These are phyloP conservation scores for Eudyptes chrysolophus DNA, from an alignment of 2,113 vertebrate species.

Conservation along the genomic window DNA sequence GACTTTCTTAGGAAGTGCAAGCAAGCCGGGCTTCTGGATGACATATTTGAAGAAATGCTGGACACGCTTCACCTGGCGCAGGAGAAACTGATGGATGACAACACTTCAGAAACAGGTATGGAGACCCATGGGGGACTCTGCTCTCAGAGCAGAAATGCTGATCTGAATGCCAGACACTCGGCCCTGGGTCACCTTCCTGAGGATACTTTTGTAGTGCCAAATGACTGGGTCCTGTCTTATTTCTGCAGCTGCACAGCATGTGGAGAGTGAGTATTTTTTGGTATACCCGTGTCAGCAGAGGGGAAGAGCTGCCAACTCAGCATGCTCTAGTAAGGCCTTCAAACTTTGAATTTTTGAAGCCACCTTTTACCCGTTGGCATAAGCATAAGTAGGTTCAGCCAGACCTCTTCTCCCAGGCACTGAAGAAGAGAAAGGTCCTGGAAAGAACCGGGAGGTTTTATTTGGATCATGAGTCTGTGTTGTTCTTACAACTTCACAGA, in stretches of 20 bases:
- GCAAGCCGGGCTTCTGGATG: conserved; percentile 71
- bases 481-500: not conserved
- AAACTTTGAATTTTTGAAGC: not conserved
- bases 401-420: not conserved
- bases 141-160: not conserved
- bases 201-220: not conserved
- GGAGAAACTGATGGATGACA: conserved; percentile 71
- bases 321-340: not conserved
- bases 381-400: not conserved
- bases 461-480: not conserved
- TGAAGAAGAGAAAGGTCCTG: not conserved
- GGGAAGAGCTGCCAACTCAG: not conserved
- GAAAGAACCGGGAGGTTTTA: not conserved
- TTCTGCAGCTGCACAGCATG: not conserved
- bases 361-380: not conserved
- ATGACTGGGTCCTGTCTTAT: not conserved
- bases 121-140: not conserved
- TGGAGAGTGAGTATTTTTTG: not conserved
- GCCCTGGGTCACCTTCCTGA: not conserved
- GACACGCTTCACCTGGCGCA: conserved; percentile 69
- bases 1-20: conserved; percentile 76
- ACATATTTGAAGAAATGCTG: conserved; percentile 76
- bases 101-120: conserved; percentile 75
- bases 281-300: not conserved
- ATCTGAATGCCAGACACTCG: not conserved